Evolutionary conservation across 2,113 vertebrate species (phyloP).

Genomic region (Cheilinus undulatus): DNA sequence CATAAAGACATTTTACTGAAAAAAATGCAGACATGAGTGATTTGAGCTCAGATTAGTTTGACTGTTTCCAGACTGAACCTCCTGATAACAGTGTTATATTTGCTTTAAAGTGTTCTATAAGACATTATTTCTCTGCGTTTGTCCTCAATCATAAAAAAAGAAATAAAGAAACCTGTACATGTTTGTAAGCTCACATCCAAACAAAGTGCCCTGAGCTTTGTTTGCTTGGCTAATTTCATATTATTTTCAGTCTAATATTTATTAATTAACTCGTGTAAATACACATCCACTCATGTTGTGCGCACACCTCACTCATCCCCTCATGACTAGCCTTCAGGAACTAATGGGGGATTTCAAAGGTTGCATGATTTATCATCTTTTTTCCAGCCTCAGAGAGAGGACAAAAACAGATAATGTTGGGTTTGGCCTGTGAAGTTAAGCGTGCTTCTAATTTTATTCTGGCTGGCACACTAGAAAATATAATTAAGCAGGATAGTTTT

Average conservation of each 20-base stretch:
- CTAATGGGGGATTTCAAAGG: slow-evolving; percentile 62
- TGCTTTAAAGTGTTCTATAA: too few species aligned
- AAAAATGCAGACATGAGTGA: too few species aligned
- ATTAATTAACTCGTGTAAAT: slow-evolving; percentile 7
- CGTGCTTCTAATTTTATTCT: slow-evolving; percentile 71
- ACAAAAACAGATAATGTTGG: slow-evolving; percentile 51
- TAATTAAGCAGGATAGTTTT: slow-evolving; percentile 74
- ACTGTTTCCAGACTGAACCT: too few species aligned
- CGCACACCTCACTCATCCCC: slow-evolving; percentile 34
- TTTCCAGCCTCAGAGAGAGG: slow-evolving; percentile 46
- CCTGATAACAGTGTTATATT: too few species aligned
- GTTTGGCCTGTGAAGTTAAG: slow-evolving; percentile 56
- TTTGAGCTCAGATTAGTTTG: too few species aligned
- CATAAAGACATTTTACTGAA: too few species aligned
- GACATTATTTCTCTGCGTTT: too few species aligned
- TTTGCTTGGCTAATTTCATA: slow-evolving; percentile 4
- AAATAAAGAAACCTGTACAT: too few species aligned
- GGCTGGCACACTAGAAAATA: slow-evolving; percentile 67
- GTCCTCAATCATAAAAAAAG: too few species aligned
- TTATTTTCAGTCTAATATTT: slow-evolving; percentile 2
- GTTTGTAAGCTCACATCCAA: neutral
- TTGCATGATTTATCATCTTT: slow-evolving; percentile 46
- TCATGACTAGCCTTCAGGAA: slow-evolving; percentile 71
- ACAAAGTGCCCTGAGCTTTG: neutral
- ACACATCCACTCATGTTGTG: neutral